phyloP scores from a whole-genome alignment of 2,113 vertebrate genomes.

The Salvelinus namaycush region DNA sequence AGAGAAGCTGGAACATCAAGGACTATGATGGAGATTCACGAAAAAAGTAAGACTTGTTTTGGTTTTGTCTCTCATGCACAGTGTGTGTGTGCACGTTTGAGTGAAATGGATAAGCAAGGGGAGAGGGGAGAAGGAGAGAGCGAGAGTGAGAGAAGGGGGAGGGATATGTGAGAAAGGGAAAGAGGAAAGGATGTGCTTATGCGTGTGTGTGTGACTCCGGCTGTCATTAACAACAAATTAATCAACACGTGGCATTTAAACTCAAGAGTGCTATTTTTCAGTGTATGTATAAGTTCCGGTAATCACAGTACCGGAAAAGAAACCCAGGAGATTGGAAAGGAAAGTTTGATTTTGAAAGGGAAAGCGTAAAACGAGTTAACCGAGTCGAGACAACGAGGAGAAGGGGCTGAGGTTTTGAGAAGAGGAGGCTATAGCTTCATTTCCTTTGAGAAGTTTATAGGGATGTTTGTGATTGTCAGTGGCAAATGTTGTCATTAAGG shows the following conservation, averaged over 20 bases:
- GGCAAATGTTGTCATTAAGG: constrained; percentile 16
- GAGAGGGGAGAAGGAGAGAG: constrained; percentile 11
- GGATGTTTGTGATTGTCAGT: constrained; percentile 24
- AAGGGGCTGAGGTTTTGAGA: background rate
- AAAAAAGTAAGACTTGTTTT: constrained; percentile 80
- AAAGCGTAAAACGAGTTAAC: constrained; percentile 53
- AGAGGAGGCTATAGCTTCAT: background rate
- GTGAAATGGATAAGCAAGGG: constrained; percentile 35
- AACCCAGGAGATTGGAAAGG: constrained; percentile 37
- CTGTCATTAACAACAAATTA: constrained; percentile 80
- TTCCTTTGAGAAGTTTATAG: constrained; percentile 49
- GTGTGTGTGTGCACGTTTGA: constrained; percentile 36
- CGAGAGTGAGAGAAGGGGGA: constrained; percentile 27
- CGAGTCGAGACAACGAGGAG: constrained; percentile 8
- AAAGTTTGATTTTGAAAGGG: constrained; percentile 61
- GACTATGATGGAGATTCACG: constrained; percentile 76
- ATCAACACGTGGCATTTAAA: constrained; percentile 73
- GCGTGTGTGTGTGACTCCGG: constrained; percentile 53
- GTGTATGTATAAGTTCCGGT: constrained; percentile 33
- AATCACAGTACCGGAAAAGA: constrained; percentile 46
- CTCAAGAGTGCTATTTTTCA: constrained; percentile 56
- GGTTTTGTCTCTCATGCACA: constrained; percentile 49
- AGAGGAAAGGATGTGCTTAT: constrained; percentile 27
- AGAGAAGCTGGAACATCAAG: constrained; percentile 74
- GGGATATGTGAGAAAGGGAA: constrained; percentile 25